Evolutionary conservation across 2,888 invertebrate genomes (phyloP), one percentile per base, ranked within the genome.

Genomic region (Conops quadrifasciatus): DNA sequence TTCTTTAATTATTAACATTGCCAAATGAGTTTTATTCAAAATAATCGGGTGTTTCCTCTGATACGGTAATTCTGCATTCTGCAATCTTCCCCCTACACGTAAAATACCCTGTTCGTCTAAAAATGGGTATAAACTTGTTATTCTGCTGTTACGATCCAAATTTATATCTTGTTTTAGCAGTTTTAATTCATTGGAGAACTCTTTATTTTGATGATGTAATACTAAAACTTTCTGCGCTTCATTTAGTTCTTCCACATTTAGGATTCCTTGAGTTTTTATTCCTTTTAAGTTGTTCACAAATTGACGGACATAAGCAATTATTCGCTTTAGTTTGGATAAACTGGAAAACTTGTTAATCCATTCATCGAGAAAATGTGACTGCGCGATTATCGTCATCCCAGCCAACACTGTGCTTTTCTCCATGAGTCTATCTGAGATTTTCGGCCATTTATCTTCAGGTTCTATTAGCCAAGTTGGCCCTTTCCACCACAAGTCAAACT

Each of bases 211-310:
- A 51, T 51, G 51, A 51, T 51, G 51, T 51, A 56, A 56, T 56
- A 56, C 21, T 56, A 56, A 56, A 56, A 56, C n/a, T n/a, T n/a
- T n/a, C n/a, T n/a, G n/a, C n/a, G 56, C 56, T 56, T 56, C 21
- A 56, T 56, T n/a, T 13, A 56, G 24, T 56, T 56, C 56, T 21
- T 56, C 24, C 21, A 56, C 24, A 24, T 56, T 56, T 56, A 56
- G 21, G 11, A 24, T 11, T 21, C 19, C 56, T 56, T 2, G 11
- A 19, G n/a, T n/a, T 24, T 24, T 19, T 56, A n/a, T 56, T 56
- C 56, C 56, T 56, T 56, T 21, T 21, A 56, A 21, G 24, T 13
- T 56, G 21, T 56, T 21, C 56, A 56, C 56, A 56, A 56, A 19
- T 56, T 3, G 19, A 24, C 56, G 21, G 24, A 24, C 56, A 24